Conservation (phyloP, 2,888 invertebrate genomes). For the Sphaeridia pumilis region DNA sequence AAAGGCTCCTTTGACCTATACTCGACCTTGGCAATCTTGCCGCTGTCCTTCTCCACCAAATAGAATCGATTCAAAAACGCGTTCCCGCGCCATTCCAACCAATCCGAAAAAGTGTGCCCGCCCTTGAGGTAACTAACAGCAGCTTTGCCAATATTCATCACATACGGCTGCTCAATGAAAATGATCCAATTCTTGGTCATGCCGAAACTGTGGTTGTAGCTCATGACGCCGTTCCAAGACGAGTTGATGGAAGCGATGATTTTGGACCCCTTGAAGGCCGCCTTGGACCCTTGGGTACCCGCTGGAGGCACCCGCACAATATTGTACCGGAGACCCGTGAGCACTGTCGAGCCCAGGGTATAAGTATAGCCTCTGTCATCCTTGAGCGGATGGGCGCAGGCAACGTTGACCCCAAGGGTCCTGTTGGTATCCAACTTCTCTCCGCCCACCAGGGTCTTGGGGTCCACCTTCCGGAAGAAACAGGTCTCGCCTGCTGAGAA, state of each 20-base stretch:
- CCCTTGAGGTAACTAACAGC: constrained; percentile 39
- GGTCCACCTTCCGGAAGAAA: constrained; percentile 40
- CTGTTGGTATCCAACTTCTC: constrained; percentile 40
- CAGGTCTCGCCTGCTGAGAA: constrained; percentile 44
- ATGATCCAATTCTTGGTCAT: constrained; percentile 46
- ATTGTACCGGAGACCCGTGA: constrained; percentile 39
- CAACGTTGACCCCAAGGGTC: constrained; percentile 40
- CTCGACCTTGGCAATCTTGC: constrained; percentile 38
- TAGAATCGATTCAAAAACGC: constrained; percentile 39
- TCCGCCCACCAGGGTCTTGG: constrained; percentile 40
- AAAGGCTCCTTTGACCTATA: constrained; percentile 41
- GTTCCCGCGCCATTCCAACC: constrained; percentile 42
- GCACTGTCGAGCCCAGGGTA: constrained; percentile 41
- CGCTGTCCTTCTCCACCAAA: constrained; percentile 40
- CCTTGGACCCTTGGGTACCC: constrained; percentile 21
- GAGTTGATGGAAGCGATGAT: constrained; percentile 38
- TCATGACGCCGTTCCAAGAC: constrained; percentile 38
- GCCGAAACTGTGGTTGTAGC: constrained; percentile 46
- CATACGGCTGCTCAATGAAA: constrained; percentile 45
- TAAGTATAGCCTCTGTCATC: constrained; percentile 41
- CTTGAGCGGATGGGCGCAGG: constrained; percentile 42
- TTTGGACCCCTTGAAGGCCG: constrained; percentile 36
- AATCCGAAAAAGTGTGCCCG: constrained; percentile 39
- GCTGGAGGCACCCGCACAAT: constrained; percentile 37
- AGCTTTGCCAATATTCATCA: constrained; percentile 41